Evolutionary conservation across 1,140 invertebrate species (phyloP), one percentile per base, ranked within the genome.

Genomic region (Drosophila aff.): DNA sequence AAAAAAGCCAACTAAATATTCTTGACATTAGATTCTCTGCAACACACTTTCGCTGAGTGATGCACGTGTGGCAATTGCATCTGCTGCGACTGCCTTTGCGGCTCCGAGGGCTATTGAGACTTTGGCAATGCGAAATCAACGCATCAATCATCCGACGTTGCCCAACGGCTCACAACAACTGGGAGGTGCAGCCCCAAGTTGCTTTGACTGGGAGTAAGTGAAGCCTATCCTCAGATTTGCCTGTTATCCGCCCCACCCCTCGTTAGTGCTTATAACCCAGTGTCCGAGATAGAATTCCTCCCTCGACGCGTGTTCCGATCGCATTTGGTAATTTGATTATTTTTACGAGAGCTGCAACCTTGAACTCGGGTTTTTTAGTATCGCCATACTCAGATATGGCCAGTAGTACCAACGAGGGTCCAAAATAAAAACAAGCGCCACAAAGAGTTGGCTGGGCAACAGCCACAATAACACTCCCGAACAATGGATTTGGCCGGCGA

Each of bases 41-140:
- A 47, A 23, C 28, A 50, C 18, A 67, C 43, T 68, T 49, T 40
- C 13, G 23, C 36, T 50, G 36, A 71, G 79, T 64, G 64, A 36
- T 31, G n/a, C 33, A 47, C 21, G 38, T 59, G 31, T 53, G n/a
- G 57, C 40, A 60, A 61, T 26, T 47, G 65, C 67, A 50, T n/a
- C 15, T 55, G 80, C 62, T 53, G 26, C 31, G 46, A 15, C 43
- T 61, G 58, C 41, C 53, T 65, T 75, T 83, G 75, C 72, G 79
- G 63, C 66, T 87, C 89, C 38, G 74, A 87, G 83, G 86, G 83
- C 84, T 74, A 58, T 87, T 87, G 84, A 87, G 72, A 61, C 82
- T 76, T 65, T 63, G 52, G 55, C 76, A 85, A 49, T 57, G 75
- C 76, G 66, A 87, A 86, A 82, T 82, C 72, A 80, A 77, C 83